A percentile compares a stretch with the other conserved stretches of the same genome.
These are phyloP conservation scores for Athene cunicularia DNA, from an alignment of 2,113 vertebrate genomes.

Conservation along the genomic window DNA sequence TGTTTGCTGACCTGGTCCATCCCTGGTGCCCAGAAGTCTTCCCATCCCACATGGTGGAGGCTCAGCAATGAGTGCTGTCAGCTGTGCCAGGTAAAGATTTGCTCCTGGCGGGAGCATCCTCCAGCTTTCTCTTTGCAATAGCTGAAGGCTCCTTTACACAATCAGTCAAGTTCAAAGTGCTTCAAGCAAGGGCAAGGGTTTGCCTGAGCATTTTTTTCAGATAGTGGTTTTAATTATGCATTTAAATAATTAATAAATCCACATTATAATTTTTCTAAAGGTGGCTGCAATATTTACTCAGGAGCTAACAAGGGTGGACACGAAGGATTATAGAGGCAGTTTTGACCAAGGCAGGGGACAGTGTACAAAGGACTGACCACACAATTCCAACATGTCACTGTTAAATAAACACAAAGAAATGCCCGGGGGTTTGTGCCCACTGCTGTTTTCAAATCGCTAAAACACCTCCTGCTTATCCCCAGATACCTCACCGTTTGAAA, in stretches of 20 bases:
- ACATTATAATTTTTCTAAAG: neutral
- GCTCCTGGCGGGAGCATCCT: neutral
- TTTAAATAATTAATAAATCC: neutral
- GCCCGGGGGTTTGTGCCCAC: neutral
- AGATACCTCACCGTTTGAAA: neutral
- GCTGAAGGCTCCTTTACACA: neutral
- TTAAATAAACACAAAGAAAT: neutral
- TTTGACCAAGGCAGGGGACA: neutral
- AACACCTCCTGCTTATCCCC: neutral
- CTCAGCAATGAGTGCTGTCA: fast-evolving
- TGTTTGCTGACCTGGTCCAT: neutral
- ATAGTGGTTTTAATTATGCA: neutral
- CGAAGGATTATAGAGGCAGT: neutral
- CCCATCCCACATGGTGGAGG: fast-evolving
- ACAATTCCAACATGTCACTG: neutral
- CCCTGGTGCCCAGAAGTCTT: neutral
- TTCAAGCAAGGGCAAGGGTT: neutral
- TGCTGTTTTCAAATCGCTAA: neutral
- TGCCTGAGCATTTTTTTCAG: neutral
- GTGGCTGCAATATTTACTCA: neutral
- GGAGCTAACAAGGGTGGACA: neutral
- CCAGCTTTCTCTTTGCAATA: neutral
- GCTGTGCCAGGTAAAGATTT: neutral
- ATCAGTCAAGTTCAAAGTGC: neutral
- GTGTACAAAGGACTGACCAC: neutral